These are phyloP conservation scores for Trichomalopsis sarcophagae DNA, from an alignment of 1,140 invertebrate species.

Conservation along the genomic window DNA sequence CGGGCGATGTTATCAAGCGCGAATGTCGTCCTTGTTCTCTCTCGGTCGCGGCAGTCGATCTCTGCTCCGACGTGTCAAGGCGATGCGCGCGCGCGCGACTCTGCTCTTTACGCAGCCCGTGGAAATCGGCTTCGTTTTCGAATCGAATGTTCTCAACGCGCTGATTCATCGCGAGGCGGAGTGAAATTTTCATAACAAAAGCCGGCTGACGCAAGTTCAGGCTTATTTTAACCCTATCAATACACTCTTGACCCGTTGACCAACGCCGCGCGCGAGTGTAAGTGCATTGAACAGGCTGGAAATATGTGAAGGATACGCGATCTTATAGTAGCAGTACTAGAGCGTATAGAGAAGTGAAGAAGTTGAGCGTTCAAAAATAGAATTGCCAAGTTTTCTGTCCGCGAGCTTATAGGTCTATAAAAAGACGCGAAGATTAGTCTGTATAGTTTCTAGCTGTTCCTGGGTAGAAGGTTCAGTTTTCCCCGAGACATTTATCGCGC, in stretches of 20 bases:
- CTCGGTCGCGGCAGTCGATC: neutral
- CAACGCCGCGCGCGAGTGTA: neutral
- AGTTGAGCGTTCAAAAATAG: neutral
- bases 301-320: slow-evolving; percentile 15
- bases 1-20: slow-evolving; percentile 1
- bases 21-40: neutral
- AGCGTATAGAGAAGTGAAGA: neutral
- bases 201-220: too few species aligned
- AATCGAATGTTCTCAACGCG: too few species aligned
- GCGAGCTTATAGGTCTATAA: neutral
- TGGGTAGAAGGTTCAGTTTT: neutral
- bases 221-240: neutral
- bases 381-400: neutral
- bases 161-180: too few species aligned
- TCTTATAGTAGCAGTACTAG: neutral
- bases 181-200: too few species aligned
- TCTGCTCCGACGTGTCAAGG: slow-evolving; percentile 24
- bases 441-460: too few species aligned
- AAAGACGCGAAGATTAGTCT: neutral
- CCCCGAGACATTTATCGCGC: neutral
- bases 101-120: neutral
- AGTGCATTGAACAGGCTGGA: neutral
- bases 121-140: too few species aligned
- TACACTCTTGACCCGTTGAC: neutral
- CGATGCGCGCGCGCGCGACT: neutral